These are phyloP conservation scores for Rhagonycha fulva DNA, from an alignment of 2,888 invertebrate species.

Conservation along the genomic window DNA sequence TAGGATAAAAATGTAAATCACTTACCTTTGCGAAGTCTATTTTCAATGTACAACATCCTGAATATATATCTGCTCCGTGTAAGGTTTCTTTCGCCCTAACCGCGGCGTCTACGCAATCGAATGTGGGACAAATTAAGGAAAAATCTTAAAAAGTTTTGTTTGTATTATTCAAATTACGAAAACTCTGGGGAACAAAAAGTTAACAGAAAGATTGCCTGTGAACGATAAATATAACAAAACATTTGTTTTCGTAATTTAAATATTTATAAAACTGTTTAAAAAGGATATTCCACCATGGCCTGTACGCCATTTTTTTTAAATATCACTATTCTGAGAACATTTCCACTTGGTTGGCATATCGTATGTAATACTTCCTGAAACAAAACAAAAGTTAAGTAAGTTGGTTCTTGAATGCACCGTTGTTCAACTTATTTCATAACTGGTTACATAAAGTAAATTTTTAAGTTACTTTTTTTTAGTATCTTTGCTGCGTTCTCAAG, in stretches of 20 bases:
- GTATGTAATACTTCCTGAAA: conserved; percentile 98
- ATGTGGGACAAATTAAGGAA: conserved; percentile 61
- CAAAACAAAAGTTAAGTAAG: conserved; percentile 48
- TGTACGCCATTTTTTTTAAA: conserved; percentile 99
- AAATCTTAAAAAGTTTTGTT: neutral
- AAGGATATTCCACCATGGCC: conserved; percentile 99
- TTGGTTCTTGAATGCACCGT: neutral
- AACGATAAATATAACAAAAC: neutral
- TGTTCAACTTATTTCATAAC: neutral
- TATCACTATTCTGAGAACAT: conserved; percentile 96
- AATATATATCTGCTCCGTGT: conserved; percentile 98
- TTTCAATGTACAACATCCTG: conserved; percentile 98
- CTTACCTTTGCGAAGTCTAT: conserved; percentile 99
- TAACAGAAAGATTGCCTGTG: neutral
- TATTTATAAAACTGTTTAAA: conserved; percentile 41
- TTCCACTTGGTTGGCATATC: conserved; percentile 93
- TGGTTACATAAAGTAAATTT: neutral
- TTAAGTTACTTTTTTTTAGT: no score
- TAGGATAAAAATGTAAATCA: conserved; percentile 20
- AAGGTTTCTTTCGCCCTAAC: conserved; percentile 92
- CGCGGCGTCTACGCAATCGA: conserved; percentile 92
- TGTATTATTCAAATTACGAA: neutral
- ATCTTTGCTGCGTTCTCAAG: no score
- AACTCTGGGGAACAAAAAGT: neutral
- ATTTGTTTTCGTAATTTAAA: neutral